Conservation (phyloP, 2,888 invertebrate genomes). For the Hetaerina titia region DNA sequence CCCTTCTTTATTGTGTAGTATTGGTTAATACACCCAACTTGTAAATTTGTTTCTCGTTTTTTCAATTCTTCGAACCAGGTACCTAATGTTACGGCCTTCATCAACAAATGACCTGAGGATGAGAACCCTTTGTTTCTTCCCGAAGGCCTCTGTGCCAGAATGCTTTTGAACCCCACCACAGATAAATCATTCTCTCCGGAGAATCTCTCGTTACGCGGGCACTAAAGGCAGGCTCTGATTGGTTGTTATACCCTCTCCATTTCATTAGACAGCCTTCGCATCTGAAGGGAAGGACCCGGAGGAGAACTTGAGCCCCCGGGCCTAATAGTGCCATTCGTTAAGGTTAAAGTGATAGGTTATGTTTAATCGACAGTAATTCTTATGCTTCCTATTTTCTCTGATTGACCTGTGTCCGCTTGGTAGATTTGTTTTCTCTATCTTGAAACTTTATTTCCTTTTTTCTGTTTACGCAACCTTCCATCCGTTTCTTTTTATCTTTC, state of each 20-base stretch:
- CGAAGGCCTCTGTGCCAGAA: not conserved
- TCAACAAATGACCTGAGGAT: not conserved
- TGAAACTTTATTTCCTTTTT: not conserved
- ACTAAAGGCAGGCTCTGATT: slow-evolving; percentile 23
- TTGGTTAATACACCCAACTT: not conserved
- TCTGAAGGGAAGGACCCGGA: not conserved
- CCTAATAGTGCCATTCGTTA: slow-evolving; percentile 45
- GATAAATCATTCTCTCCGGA: slow-evolving; percentile 27
- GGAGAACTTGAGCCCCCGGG: not conserved
- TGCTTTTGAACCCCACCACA: slow-evolving; percentile 42
- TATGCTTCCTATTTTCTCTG: not conserved
- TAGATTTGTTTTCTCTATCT: not conserved
- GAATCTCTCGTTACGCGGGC: slow-evolving; percentile 15
- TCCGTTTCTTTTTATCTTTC: no score
- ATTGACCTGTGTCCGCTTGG: not conserved
- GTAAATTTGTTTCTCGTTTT: not conserved
- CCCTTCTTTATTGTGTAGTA: no score
- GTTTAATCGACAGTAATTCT: slow-evolving; percentile 28
- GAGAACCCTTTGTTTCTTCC: not conserved
- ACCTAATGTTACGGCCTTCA: not conserved
- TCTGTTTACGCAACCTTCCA: no score
- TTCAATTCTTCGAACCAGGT: not conserved
- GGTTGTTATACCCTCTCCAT: not conserved
- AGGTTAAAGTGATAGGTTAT: slow-evolving; percentile 22
- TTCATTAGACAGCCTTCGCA: slow-evolving; percentile 21